Base-by-base conservation (phyloP, 64 coral and sea anemone genomes). In the Cladopsammia gracilis region DNA sequence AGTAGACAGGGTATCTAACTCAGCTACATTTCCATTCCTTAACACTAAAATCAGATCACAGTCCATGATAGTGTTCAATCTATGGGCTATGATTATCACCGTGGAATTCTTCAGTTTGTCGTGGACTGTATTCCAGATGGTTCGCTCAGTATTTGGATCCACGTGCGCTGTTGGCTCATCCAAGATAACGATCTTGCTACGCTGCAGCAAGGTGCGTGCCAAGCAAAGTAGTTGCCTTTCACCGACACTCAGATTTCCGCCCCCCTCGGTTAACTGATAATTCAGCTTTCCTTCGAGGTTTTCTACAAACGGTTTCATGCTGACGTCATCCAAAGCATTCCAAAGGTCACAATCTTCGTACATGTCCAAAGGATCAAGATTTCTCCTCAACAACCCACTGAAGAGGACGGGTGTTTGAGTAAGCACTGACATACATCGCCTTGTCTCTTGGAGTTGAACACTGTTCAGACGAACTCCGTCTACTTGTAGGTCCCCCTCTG, bases 171-270 rank as follows among this genome's bases (percentile, higher is more conserved):
- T n/a, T n/a, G n/a, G n/a, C n/a, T n/a, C n/a, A n/a, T n/a, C n/a
- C n/a, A n/a, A n/a, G n/a, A n/a, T n/a, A n/a, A n/a, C n/a, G n/a
- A n/a, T n/a, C n/a, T n/a, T n/a, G n/a, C n/a, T n/a, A n/a, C n/a
- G n/a, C n/a, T n/a, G 76, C 44, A 81, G 70, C 58, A 82, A 70
- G n/a, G 70, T 76, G 44, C 90, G 51, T 23, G 70, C 90, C n/a
- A 92, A 65, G 75, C 82, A 85, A 77, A 92, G 75, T 52, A 92
- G 48, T 70, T 92, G 81, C 57, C 90, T 53, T 16, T 86, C 67
- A 16, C 80, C 90, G 22, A 86, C 54, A 58, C 90, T 92, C n/a
- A 92, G 64, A 65, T 92, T 92, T 14, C 45, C 83, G 19, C 90
- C 90, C 58, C 69, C 49, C 16, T 83, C 90, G 14, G 57, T 62